Conservation (phyloP, 2,113 vertebrate genomes). For the Empidonax traillii region DNA sequence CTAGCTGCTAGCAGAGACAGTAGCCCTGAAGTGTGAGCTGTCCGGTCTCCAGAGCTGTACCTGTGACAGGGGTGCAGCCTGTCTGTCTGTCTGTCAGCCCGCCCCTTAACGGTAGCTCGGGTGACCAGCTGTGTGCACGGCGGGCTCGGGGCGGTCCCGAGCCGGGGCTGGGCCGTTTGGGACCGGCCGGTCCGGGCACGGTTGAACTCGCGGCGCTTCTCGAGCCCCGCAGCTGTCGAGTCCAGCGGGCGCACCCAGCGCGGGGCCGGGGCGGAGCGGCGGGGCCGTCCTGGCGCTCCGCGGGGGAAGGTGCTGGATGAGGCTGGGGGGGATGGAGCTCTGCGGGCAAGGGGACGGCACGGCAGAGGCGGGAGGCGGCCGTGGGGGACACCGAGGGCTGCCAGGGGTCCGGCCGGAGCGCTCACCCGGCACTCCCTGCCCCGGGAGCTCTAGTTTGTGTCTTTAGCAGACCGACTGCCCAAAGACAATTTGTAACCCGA, state of each 20-base stretch:
- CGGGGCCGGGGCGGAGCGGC: rapidly evolving
- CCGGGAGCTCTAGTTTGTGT: no score
- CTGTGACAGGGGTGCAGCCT: not conserved
- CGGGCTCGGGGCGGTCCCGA: rapidly evolving
- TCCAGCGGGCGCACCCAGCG: not conserved
- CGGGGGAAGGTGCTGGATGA: not conserved
- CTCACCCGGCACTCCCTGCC: rapidly evolving
- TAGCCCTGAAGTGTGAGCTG: rapidly evolving
- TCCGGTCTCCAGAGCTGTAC: rapidly evolving
- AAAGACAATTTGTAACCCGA: rapidly evolving
- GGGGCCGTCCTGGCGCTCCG: rapidly evolving
- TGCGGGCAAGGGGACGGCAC: rapidly evolving
- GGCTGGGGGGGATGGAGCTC: not conserved
- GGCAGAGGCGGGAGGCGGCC: not conserved
- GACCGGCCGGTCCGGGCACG: rapidly evolving
- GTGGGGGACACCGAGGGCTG: not conserved
- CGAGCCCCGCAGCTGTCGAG: not conserved
- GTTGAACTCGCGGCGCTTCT: rapidly evolving
- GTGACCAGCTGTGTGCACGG: not conserved
- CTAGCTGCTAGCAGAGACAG: rapidly evolving
- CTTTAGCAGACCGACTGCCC: rapidly evolving
- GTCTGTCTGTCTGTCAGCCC: not conserved
- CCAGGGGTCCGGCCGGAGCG: not conserved
- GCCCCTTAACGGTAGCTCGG: not conserved
- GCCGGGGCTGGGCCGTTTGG: not conserved